Conservation (phyloP, 2,113 vertebrate species). For the Odocoileus virginianus region DNA sequence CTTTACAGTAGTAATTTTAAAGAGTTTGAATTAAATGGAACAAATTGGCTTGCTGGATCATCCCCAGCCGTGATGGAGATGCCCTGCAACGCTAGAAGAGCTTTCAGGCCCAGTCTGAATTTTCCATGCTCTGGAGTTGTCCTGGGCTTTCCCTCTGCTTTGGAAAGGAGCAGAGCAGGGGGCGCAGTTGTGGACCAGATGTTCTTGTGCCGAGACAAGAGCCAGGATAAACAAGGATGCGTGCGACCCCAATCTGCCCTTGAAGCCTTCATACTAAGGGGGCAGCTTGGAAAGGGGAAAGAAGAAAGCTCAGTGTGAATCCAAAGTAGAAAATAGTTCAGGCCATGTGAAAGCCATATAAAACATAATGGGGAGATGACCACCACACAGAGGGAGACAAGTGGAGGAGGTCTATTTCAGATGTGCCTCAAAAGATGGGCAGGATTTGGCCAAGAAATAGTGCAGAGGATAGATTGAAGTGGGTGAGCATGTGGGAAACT, state of each 20-base stretch:
- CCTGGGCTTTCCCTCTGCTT: not conserved
- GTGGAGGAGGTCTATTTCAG: not conserved
- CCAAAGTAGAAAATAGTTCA: not conserved
- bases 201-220: not conserved
- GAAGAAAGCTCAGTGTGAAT: not conserved
- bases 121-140: not conserved
- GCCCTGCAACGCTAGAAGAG: not conserved
- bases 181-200: accelerated
- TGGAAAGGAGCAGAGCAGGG: not conserved
- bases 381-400: not conserved
- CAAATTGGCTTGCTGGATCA: not conserved
- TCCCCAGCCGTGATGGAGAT: not conserved
- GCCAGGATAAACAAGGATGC: not conserved
- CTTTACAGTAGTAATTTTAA: slow-evolving; percentile 3
- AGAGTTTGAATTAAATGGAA: slow-evolving; percentile 37
- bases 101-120: not conserved
- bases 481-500: not conserved
- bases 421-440: not conserved
- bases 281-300: not conserved
- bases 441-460: not conserved
- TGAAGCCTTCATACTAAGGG: not conserved
- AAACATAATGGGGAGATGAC: not conserved
- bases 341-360: not conserved
- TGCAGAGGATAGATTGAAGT: not conserved
- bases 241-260: not conserved